These are phyloP conservation scores for Suricata suricatta DNA, from an alignment of 2,113 vertebrate species.

Conservation along the genomic window DNA sequence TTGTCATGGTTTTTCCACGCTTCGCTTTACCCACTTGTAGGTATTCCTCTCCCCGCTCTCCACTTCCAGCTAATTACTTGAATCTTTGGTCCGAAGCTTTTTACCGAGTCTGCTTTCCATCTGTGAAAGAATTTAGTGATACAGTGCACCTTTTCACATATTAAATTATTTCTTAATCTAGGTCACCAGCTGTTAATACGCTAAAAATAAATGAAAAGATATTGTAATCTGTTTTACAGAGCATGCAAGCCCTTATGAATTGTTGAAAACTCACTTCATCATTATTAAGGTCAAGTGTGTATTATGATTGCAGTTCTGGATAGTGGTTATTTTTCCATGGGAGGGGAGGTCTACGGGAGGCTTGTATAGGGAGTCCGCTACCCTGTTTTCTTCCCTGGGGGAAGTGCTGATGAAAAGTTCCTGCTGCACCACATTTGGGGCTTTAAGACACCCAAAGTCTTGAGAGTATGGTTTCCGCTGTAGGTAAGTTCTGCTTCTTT, in stretches of 20 bases:
- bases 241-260: not conserved
- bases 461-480: not conserved
- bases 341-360: no score
- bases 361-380: not conserved
- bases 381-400: not conserved
- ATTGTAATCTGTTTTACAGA: constrained; percentile 24
- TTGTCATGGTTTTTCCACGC: not conserved
- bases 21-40: not conserved
- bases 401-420: not conserved
- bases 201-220: constrained; percentile 68
- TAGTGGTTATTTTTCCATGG: not conserved
- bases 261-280: not conserved
- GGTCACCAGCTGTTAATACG: constrained; percentile 78
- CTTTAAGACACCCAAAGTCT: not conserved
- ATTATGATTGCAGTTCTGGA: not conserved
- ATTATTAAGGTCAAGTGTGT: not conserved
- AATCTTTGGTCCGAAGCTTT: constrained; percentile 47
- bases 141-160: constrained; percentile 43
- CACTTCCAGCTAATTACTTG: not conserved
- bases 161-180: constrained; percentile 73
- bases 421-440: not conserved
- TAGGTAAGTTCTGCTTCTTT: not conserved
- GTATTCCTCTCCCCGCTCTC: not conserved
- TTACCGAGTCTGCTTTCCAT: constrained; percentile 53
- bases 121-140: constrained; percentile 67